phyloP scores from a whole-genome alignment of 1,140 invertebrate genomes.

The Caenorhabditis elegans region DNA sequence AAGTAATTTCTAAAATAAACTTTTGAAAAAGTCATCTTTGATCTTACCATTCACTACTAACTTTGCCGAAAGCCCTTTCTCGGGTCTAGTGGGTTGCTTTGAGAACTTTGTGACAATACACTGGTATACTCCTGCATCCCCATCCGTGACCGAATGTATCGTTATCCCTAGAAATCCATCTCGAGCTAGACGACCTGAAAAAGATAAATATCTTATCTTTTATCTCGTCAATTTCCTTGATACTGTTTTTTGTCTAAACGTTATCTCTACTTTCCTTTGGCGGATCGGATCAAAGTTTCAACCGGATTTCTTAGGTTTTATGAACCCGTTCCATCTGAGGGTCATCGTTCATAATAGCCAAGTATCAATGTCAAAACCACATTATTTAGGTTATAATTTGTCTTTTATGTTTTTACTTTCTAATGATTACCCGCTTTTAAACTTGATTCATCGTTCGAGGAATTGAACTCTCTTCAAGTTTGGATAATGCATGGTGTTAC shows the following conservation, averaged over 20 bases:
- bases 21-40: neutral
- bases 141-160: constrained; percentile 50
- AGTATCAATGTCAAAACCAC: no score
- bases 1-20: neutral
- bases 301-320: neutral
- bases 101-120: constrained; percentile 53
- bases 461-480: no score
- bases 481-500: no score
- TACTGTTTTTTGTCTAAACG: neutral
- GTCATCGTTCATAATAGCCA: no score
- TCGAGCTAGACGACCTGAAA: constrained; percentile 56
- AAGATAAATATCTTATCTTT: neutral
- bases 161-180: constrained; percentile 51
- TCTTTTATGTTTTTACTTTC: neutral
- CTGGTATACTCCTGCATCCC: constrained; percentile 51
- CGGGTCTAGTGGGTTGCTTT: constrained; percentile 29
- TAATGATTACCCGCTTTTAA: neutral
- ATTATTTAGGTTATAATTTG: neutral
- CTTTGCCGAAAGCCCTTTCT: constrained; percentile 43
- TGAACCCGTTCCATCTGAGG: neutral
- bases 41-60: constrained; percentile 52
- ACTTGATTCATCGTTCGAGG: no score
- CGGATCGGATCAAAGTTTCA: neutral
- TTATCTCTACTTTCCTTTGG: neutral
- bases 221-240: neutral